Conservation (phyloP, 2,888 invertebrate species). For the Falcaria lacertinaria region DNA sequence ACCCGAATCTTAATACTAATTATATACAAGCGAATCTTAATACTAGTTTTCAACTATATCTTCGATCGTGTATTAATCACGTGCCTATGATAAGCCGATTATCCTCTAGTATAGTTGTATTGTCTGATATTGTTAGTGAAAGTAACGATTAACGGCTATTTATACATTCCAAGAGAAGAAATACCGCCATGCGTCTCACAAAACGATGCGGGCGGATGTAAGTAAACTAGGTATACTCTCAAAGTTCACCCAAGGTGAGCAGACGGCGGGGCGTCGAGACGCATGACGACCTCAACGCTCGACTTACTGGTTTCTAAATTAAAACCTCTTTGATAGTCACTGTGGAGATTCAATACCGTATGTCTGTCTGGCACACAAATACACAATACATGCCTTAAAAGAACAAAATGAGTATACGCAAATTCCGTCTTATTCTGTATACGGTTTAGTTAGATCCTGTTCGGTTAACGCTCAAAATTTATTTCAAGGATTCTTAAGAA, state of each 20-base stretch:
- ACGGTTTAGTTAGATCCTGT: too few relatives aligned
- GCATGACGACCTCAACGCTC: conserved; percentile 53
- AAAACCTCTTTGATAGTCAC: conserved; percentile 54
- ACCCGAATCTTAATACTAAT: too few relatives aligned
- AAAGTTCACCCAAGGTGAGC: conserved; percentile 61
- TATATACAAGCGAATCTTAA: too few relatives aligned
- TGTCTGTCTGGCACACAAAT: conserved; percentile 45
- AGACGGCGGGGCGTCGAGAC: conserved; percentile 69
- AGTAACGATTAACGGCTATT: conserved; percentile 27
- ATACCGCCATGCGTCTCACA: conserved; percentile 26
- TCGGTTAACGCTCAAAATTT: too few relatives aligned
- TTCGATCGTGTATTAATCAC: too few relatives aligned
- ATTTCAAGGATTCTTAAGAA: too few relatives aligned
- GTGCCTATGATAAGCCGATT: too few relatives aligned
- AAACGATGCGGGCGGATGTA: conserved; percentile 43
- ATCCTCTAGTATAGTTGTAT: too few relatives aligned
- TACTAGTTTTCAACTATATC: too few relatives aligned
- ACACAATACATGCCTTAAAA: conserved; percentile 36
- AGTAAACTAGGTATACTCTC: conserved; percentile 19
- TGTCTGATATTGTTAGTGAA: conserved; percentile 8
- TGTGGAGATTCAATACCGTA: conserved; percentile 63
- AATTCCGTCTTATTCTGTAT: too few relatives aligned
- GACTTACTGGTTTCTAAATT: conserved; percentile 65
- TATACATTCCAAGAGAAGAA: conserved; percentile 28
- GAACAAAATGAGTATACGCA: background rate